A percentile compares a stretch with the other conserved stretches of the same genome.
These are phyloP conservation scores for Geotrupes spiniger DNA, from an alignment of 2,888 invertebrate species.

Conservation along the genomic window DNA sequence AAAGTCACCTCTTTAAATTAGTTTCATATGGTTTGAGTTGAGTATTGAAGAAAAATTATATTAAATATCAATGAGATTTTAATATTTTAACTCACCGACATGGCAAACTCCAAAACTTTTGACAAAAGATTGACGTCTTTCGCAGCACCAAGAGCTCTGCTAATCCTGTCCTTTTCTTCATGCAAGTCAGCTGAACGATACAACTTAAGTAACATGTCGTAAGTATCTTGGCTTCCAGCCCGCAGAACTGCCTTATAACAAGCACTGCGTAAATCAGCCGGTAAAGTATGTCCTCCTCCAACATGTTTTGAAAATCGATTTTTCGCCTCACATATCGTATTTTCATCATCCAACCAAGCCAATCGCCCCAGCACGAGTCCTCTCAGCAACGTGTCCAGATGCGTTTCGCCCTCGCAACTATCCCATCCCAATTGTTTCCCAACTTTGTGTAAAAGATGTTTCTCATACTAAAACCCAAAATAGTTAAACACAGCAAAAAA, in stretches of 20 bases:
- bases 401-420: slow-evolving; percentile 72
- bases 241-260: slow-evolving; percentile 81
- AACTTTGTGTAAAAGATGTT: slow-evolving; percentile 70
- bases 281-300: slow-evolving; percentile 58
- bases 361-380: slow-evolving; percentile 80
- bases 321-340: slow-evolving; percentile 74
- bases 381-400: slow-evolving; percentile 80
- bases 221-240: slow-evolving; percentile 68
- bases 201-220: slow-evolving; percentile 73
- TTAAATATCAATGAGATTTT: too few species aligned
- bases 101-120: slow-evolving; percentile 76
- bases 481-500: background rate
- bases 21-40: too few species aligned
- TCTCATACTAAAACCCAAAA: slow-evolving; percentile 58
- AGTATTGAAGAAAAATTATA: too few species aligned
- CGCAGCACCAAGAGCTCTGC: slow-evolving; percentile 79
- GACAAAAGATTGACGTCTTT: slow-evolving; percentile 67
- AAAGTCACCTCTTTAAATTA: too few species aligned
- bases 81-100: slow-evolving; percentile 33
- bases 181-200: slow-evolving; percentile 84
- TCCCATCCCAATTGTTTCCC: slow-evolving; percentile 83
- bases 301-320: slow-evolving; percentile 67
- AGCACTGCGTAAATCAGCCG: slow-evolving; percentile 83
- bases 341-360: slow-evolving; percentile 77
- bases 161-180: slow-evolving; percentile 91